Evolutionary conservation across 2,888 invertebrate species (phyloP).

Genomic region (Eurytoma californica): DNA sequence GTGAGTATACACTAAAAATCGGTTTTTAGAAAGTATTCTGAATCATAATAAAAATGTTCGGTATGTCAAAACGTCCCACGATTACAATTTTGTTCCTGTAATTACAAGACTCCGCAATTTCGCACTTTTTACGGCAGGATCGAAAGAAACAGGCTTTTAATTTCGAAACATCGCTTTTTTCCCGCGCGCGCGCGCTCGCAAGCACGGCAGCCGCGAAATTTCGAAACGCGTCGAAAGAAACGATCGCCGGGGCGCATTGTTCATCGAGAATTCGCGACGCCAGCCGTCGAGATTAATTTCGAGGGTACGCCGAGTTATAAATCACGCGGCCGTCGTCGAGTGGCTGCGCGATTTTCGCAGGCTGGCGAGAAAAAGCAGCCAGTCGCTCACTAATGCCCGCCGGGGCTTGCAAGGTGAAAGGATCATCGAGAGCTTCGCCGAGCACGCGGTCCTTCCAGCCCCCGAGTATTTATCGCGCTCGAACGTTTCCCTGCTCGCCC

Average conservation of each 20-base stretch:
- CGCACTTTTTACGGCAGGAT: conserved; percentile 10
- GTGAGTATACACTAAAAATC: too few relatives aligned
- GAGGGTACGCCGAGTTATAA: conserved; percentile 14
- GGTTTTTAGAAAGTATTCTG: too few relatives aligned
- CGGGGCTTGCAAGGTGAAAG: conserved; percentile 25
- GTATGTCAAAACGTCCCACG: too few relatives aligned
- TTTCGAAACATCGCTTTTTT: neutral
- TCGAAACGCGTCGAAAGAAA: neutral
- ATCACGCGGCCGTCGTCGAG: conserved; percentile 21
- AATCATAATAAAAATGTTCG: too few relatives aligned
- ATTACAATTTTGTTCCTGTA: neutral
- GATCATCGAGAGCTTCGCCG: conserved; percentile 25
- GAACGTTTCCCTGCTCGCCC: conserved; percentile 17
- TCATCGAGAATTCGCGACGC: neutral
- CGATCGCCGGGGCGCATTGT: neutral
- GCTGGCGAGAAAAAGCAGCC: conserved; percentile 7
- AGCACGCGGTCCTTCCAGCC: neutral
- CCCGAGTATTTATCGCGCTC: conserved; percentile 29
- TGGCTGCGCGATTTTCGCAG: conserved; percentile 9
- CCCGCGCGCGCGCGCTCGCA: neutral
- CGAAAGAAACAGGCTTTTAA: conserved; percentile 18
- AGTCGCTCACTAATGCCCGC: conserved; percentile 19
- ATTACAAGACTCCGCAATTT: conserved; percentile 34
- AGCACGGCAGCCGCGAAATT: neutral
- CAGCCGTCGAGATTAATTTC: conserved; percentile 34